Base-by-base conservation (phyloP, 2,888 invertebrate genomes). In the Cryptocephalus primarius region DNA sequence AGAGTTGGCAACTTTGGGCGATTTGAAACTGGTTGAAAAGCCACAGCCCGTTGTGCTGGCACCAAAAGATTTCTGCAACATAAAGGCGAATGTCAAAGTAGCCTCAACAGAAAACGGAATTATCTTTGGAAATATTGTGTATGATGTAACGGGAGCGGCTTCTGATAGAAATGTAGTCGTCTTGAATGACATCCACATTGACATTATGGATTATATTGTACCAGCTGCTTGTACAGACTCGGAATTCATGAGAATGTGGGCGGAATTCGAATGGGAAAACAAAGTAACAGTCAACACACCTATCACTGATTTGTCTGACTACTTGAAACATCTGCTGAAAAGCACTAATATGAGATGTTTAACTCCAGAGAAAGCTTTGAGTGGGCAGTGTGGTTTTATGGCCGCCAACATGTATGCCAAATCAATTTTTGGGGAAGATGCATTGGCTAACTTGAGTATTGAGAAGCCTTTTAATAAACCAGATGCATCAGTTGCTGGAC, bases 241-340 rank as follows among this genome's bases (percentile, higher is more conserved):
- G 0, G 97, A 99, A 74, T 99, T 99, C 78, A 75, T 99, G 8
- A 87, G 90, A 72, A 99, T 99, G 99, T 99, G 99, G 99, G 93
- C 95, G 2, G 97, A 97, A 76, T 99, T 99, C 74, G 99, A 99
- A 73, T 99, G 99, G 99, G 99, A 99, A 75, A 99, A 99, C 72
- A 99, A 99, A 80, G 59, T 58, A 39, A 85, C 93, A 0, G 95
- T 97, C 1, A 92, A 92, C 68, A 99, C 99, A 1, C 84, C 84
- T 43, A 82, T 99, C 55, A 88, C 88, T 0, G 95, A 96, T 68
- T 76, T 99, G 47, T 81, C 88, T 54, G 92, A 92, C 56, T 99
- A 96, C 73, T 76, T 99, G 46, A 83, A 86, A 50, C 94, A 96
- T 65, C 75, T 99, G 44, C 75, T 97, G 47, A 84, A 85, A 55